Evolutionary conservation across 1,140 invertebrate genomes (phyloP).

Genomic region (Drosophila sulfurigaster): DNA sequence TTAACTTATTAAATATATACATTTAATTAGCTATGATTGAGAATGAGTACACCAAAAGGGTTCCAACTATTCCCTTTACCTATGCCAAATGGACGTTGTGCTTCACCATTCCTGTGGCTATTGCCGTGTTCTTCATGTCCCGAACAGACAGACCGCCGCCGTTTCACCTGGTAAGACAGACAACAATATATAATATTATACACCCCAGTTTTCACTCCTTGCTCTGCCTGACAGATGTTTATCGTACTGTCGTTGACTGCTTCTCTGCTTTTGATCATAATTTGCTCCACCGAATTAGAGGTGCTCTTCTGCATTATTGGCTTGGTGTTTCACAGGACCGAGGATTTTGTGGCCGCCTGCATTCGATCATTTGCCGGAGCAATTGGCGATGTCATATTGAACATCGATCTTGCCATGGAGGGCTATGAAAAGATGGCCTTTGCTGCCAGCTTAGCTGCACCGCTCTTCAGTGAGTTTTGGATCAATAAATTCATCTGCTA

Average conservation of each 20-base stretch:
- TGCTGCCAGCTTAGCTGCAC: slow-evolving; percentile 48
- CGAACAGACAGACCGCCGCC: slow-evolving; percentile 56
- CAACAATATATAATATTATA: not conserved
- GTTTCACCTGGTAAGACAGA: slow-evolving; percentile 53
- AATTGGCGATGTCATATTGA: slow-evolving; percentile 49
- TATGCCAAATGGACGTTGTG: slow-evolving; percentile 37
- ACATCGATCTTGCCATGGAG: slow-evolving; percentile 42
- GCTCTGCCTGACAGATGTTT: slow-evolving; percentile 36
- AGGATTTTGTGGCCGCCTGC: slow-evolving; percentile 50
- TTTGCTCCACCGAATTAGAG: slow-evolving; percentile 52
- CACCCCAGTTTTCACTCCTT: not conserved
- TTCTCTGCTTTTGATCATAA: slow-evolving; percentile 42
- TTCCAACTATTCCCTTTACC: slow-evolving; percentile 8
- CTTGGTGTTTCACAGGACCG: slow-evolving; percentile 41
- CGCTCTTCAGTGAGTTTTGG: slow-evolving; percentile 47
- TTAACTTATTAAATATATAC: not conserved
- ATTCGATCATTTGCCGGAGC: slow-evolving; percentile 36
- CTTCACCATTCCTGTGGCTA: slow-evolving; percentile 51
- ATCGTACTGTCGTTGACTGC: slow-evolving; percentile 22
- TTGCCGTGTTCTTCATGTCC: slow-evolving; percentile 33
- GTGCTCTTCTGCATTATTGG: slow-evolving; percentile 45
- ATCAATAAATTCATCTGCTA: not conserved
- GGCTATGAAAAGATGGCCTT: slow-evolving; percentile 69
- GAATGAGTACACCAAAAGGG: slow-evolving; percentile 23
- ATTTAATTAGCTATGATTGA: slow-evolving; percentile 25